Evolutionary conservation across 2,797 vertebrate species (phyloP).

Genomic region (Karalla daura): DNA sequence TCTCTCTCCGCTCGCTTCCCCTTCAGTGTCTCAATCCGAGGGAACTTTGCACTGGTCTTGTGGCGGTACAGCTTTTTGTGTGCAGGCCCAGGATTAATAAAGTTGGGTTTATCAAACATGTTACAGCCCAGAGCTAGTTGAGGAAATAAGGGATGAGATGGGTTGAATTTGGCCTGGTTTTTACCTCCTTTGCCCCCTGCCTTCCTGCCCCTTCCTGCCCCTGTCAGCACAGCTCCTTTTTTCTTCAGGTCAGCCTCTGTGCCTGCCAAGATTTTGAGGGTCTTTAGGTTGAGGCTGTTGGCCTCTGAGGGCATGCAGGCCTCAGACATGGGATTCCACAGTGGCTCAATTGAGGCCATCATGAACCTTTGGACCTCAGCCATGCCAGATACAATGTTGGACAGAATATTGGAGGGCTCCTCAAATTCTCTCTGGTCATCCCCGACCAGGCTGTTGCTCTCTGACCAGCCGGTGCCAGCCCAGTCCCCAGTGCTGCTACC

Average conservation of each 20-base stretch:
- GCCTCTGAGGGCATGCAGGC: constrained; percentile 93
- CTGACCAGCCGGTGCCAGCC: constrained; percentile 87
- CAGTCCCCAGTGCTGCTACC: constrained; percentile 88
- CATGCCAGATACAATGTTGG: constrained; percentile 99
- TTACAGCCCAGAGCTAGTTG: constrained; percentile 90
- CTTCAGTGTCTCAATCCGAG: constrained; percentile 97
- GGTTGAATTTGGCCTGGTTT: constrained; percentile 89
- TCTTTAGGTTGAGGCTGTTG: constrained; percentile 98
- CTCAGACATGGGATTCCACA: constrained; percentile 94
- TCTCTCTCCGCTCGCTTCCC: constrained; percentile 93
- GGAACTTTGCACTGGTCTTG: constrained; percentile 98
- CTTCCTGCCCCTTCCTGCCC: constrained; percentile 90
- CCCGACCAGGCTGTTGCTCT: constrained; percentile 89
- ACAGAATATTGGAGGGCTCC: constrained; percentile 98
- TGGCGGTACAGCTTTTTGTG: constrained; percentile 99
- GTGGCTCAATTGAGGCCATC: constrained; percentile 99
- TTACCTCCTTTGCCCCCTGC: constrained; percentile 91
- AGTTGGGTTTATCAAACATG: constrained; percentile 97
- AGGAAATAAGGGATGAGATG: constrained; percentile 87
- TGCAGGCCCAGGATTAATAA: constrained; percentile 95
- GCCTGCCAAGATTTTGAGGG: constrained; percentile 97
- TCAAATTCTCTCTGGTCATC: constrained; percentile 98
- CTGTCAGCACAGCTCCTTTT: constrained; percentile 86
- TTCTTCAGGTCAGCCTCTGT: constrained; percentile 96
- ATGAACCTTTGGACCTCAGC: constrained; percentile 99